A percentile compares a stretch with the other conserved stretches of the same genome.
Conservation (phyloP, 2,888 invertebrate genomes). For the Eulithis prunata region DNA sequence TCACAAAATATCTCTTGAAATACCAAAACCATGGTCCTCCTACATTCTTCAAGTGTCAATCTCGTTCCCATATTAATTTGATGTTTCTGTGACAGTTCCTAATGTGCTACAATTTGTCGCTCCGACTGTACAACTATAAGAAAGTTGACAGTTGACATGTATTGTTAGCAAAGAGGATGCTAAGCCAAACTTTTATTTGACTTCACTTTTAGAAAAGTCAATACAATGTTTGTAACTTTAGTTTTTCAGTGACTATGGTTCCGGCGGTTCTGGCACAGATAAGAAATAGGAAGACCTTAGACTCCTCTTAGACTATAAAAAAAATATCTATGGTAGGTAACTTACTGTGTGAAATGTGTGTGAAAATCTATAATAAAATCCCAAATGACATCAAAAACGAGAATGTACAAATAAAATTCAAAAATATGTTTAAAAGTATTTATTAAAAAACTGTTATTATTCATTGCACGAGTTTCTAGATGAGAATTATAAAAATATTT, state of each 20-base stretch:
- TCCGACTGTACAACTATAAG: conserved; percentile 43
- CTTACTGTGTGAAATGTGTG: no score
- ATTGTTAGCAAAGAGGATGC: conserved; percentile 19
- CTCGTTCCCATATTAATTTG: conserved; percentile 81
- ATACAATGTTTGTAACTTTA: neutral
- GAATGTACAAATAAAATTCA: no score
- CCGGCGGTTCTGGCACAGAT: neutral
- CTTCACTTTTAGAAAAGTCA: no score
- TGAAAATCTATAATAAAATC: no score
- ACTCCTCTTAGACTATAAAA: no score
- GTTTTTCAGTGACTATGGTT: neutral
- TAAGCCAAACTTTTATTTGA: neutral
- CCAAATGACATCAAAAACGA: no score
- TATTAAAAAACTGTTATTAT: no score
- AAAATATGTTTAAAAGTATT: no score
- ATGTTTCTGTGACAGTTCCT: conserved; percentile 69
- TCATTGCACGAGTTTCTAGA: no score
- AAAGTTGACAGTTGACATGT: conserved; percentile 18
- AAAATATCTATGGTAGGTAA: no score
- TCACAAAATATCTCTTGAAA: neutral
- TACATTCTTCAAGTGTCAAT: conserved; percentile 64
- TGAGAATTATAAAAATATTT: no score
- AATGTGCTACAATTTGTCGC: conserved; percentile 72
- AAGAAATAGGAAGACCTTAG: no score
- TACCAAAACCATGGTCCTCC: conserved; percentile 39